Percentiles rank a stretch among this genome's conserved stretches.
Evolutionary conservation across 1,140 invertebrate genomes (phyloP).

Genomic region (Dolichoris vasculosae): DNA sequence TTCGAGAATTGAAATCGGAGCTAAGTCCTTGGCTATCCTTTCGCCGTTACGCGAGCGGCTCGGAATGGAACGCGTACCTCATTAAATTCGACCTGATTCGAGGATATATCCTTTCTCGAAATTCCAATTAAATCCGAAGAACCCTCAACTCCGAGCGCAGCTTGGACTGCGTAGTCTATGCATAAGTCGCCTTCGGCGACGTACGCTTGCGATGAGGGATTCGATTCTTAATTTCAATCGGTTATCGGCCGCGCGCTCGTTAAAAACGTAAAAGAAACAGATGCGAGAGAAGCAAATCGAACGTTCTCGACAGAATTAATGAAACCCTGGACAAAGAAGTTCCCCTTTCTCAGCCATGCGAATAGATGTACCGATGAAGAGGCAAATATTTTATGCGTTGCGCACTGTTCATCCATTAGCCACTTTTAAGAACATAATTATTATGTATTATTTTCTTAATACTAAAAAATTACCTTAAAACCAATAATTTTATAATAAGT

Average conservation of each 20-base stretch:
- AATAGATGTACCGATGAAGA: background rate
- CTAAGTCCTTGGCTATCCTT: background rate
- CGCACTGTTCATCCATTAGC: background rate
- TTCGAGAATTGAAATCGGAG: background rate
- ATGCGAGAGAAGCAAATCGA: slow-evolving; percentile 33
- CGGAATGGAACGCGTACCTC: slow-evolving; percentile 41
- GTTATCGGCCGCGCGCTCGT: slow-evolving; percentile 47
- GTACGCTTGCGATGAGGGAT: slow-evolving; percentile 39
- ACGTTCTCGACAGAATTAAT: slow-evolving; percentile 48
- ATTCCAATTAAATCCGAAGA: slow-evolving; percentile 50
- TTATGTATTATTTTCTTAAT: background rate
- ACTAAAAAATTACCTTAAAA: background rate
- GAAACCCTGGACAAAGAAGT: slow-evolving; percentile 35
- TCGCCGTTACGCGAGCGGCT: background rate
- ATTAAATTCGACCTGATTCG: slow-evolving; percentile 49
- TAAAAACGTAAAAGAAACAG: slow-evolving; percentile 47
- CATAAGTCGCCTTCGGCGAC: slow-evolving; percentile 5
- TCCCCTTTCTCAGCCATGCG: background rate
- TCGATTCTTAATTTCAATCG: slow-evolving; percentile 53
- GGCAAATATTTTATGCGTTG: slow-evolving; percentile 11
- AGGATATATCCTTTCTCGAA: slow-evolving; percentile 48
- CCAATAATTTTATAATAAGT: background rate
- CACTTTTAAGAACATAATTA: background rate
- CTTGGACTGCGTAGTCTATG: background rate
- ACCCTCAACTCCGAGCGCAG: background rate